phyloP scores from a whole-genome alignment of 2,888 invertebrate species.

The Noctua pronuba region DNA sequence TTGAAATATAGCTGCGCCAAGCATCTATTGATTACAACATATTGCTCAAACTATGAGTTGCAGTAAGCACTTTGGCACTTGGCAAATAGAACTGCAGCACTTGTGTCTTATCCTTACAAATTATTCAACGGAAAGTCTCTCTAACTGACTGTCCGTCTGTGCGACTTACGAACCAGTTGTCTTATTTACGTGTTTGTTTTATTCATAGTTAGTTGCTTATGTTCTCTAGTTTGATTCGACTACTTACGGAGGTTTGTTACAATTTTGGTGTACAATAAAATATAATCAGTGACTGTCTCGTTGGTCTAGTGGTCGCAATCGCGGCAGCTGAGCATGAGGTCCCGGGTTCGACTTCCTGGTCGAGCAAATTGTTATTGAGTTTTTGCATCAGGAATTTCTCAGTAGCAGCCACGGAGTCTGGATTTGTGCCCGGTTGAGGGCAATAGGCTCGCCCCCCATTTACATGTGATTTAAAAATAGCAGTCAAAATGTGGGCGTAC shows the following conservation, averaged over 20 bases:
- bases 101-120: not conserved
- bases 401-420: too few species aligned
- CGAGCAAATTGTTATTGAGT: too few species aligned
- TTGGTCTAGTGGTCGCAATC: too few species aligned
- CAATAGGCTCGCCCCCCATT: too few species aligned
- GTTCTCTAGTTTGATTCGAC: not conserved
- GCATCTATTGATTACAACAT: slow-evolving; percentile 44
- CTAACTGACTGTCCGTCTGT: not conserved
- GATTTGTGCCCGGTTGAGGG: too few species aligned
- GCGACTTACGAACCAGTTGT: not conserved
- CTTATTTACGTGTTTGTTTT: not conserved
- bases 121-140: not conserved
- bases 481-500: too few species aligned
- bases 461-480: too few species aligned
- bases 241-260: not conserved
- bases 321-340: too few species aligned
- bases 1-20: slow-evolving; percentile 61
- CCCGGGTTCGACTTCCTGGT: too few species aligned
- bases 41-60: slow-evolving; percentile 46
- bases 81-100: not conserved
- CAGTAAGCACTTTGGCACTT: slow-evolving; percentile 25
- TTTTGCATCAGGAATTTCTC: too few species aligned
- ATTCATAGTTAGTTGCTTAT: not conserved
- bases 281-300: too few species aligned
- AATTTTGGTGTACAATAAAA: not conserved